A percentile compares a stretch with the other conserved stretches of the same genome.
Conservation (phyloP, 1,140 invertebrate species). For the Zaprionus vittiger region DNA sequence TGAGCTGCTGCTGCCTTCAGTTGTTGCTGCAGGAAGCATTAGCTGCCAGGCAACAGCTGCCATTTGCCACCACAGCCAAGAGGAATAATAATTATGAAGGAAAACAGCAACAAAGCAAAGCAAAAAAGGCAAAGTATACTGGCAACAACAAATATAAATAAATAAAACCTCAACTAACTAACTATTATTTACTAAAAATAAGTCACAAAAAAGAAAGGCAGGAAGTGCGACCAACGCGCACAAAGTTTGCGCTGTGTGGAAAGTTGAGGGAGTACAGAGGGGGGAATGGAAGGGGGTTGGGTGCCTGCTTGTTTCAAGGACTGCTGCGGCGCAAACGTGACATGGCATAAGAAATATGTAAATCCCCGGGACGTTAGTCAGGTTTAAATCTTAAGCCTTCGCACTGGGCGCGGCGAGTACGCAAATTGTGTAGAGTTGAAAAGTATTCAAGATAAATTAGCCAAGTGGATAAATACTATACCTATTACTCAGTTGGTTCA, state of each 20-base stretch:
- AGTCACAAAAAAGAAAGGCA: constrained; percentile 41
- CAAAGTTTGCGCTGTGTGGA: constrained; percentile 22
- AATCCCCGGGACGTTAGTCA: constrained; percentile 49
- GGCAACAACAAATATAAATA: constrained; percentile 49
- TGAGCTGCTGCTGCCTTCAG: not conserved
- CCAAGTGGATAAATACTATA: constrained; percentile 35
- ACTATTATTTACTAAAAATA: constrained; percentile 71
- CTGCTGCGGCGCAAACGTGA: constrained; percentile 44
- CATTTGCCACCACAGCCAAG: constrained; percentile 40
- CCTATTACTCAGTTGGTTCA: constrained; percentile 7
- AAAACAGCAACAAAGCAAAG: constrained; percentile 39
- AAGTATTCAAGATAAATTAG: constrained; percentile 47
- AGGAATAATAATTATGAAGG: constrained; percentile 69
- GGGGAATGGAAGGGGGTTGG: not conserved
- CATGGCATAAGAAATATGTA: constrained; percentile 56
- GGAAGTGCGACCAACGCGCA: constrained; percentile 4
- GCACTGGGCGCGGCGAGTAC: constrained; percentile 22
- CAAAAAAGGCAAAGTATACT: constrained; percentile 35
- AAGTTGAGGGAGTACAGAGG: not conserved
- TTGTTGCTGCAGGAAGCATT: constrained; percentile 47
- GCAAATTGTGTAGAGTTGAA: constrained; percentile 47
- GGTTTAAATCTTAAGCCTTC: constrained; percentile 51
- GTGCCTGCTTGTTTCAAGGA: constrained; percentile 11
- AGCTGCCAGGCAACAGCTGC: constrained; percentile 64
- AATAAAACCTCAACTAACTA: constrained; percentile 57